Base-by-base conservation (phyloP, 2,113 vertebrate species). In the Syngnathus floridae region DNA sequence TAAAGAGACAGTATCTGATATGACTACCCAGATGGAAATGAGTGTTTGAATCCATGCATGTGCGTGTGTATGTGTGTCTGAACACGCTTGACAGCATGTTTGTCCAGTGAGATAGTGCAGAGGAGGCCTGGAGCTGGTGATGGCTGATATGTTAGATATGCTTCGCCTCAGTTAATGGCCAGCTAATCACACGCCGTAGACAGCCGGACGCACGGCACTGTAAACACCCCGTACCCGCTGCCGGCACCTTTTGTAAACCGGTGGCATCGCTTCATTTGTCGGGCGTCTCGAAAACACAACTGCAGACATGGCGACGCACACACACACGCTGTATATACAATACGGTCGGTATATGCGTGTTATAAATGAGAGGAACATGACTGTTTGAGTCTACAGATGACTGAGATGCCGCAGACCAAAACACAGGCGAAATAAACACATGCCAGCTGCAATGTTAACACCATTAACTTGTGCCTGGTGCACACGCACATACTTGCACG, bases 341-440 rank as follows among this genome's bases (percentile, higher is more conserved):
- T 71, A 54, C 37, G 10, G 58, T 41, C 22, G 22, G 22, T 22
- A 22, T 22, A 69, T 35, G 14, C 36, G 45, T 61, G 51, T 65
- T 69, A 63, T 73, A 83, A 80, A 85, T 87, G 80, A 77, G 73
- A 71, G 71, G 78, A 79, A 85, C 82, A 64, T 67, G 67, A 73
- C 71, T 74, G 75, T 77, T 83, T 75, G 74, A 83, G 74, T 66
- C 41, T 16, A 48, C 64, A 78, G 84, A 84, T 77, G 84, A 87
- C 66, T 55, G 82, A 82, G 71, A 76, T 65, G 65, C 67, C 74
- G 75, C 82, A 85, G 80, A 77, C 69, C 79, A 73, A 77, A 83
- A 83, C 73, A 67, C 76, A 75, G 70, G 26, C 64, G 73, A 89
- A 86, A 85, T 84, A 87, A 87, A 88, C 81, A 87, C 79, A 76